phyloP scores from a whole-genome alignment of 2,113 vertebrate genomes.

The Hipposideros armiger region DNA sequence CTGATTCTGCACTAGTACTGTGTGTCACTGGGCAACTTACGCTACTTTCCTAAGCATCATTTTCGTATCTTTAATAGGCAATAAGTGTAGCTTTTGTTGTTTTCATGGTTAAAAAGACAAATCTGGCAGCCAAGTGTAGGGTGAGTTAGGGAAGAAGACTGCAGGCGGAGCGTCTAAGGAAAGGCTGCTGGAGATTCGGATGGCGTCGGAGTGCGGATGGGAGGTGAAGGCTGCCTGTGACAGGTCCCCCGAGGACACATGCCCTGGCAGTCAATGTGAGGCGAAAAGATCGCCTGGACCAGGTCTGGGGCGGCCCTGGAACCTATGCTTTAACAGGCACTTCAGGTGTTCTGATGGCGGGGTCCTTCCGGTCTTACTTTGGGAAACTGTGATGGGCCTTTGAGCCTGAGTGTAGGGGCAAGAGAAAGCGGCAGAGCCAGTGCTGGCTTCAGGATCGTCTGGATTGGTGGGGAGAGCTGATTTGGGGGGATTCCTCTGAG shows the following conservation, averaged over 20 bases:
- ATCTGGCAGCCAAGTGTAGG: not conserved
- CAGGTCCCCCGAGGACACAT: not conserved
- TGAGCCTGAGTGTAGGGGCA: not conserved
- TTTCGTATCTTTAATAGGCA: not conserved
- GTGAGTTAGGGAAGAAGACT: not conserved
- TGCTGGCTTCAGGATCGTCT: not conserved
- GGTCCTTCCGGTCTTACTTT: rapidly evolving
- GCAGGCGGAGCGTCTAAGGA: not conserved
- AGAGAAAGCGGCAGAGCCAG: not conserved
- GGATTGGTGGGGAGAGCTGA: too few relatives aligned
- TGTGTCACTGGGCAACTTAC: not conserved
- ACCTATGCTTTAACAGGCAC: not conserved
- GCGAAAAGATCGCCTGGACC: not conserved
- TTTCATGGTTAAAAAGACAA: not conserved
- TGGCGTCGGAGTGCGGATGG: too few relatives aligned
- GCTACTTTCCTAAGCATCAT: not conserved
- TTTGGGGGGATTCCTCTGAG: not conserved
- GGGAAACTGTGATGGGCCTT: rapidly evolving
- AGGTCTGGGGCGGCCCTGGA: not conserved
- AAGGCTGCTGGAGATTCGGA: not conserved
- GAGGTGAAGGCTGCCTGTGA: not conserved
- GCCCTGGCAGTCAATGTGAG: not conserved
- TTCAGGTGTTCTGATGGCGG: rapidly evolving
- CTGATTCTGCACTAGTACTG: not conserved
- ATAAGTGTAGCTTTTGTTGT: not conserved